Conservation (phyloP, 2,797 vertebrate species). For the Astyanax mexicanus region DNA sequence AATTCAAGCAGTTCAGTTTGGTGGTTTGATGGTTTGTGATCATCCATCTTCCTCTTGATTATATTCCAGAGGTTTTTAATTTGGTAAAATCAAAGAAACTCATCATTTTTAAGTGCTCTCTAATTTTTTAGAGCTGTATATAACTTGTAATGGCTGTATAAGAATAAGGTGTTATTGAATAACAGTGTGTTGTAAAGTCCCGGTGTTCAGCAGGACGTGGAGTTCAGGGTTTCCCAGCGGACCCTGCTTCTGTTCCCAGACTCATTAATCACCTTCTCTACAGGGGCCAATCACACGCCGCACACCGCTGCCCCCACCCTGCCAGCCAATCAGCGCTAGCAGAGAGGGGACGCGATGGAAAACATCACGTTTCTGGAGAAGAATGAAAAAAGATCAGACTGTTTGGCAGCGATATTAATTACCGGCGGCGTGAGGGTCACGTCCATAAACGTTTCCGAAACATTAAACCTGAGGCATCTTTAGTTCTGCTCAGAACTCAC, state of each 20-base stretch:
- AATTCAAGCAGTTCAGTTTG: too few relatives aligned
- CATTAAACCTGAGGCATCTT: slow-evolving; percentile 77
- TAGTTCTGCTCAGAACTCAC: slow-evolving; percentile 65
- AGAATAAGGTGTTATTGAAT: too few relatives aligned
- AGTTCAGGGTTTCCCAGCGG: slow-evolving; percentile 46
- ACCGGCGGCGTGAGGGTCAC: slow-evolving; percentile 60
- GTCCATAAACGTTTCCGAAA: slow-evolving; percentile 72
- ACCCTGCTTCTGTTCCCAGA: slow-evolving; percentile 63
- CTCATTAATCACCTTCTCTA: slow-evolving; percentile 69
- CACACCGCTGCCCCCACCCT: slow-evolving; percentile 45
- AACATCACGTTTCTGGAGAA: slow-evolving; percentile 30
- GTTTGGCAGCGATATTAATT: slow-evolving; percentile 65
- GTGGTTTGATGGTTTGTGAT: too few relatives aligned
- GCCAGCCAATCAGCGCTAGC: slow-evolving; percentile 32
- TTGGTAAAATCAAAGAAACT: too few relatives aligned
- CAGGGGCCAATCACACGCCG: slow-evolving; percentile 59
- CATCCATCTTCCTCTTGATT: too few relatives aligned
- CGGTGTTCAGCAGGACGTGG: slow-evolving; percentile 42
- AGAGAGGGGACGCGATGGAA: slow-evolving; percentile 13
- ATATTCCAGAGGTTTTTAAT: too few relatives aligned
- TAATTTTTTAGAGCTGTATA: too few relatives aligned
- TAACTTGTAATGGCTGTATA: too few relatives aligned
- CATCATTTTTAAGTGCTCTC: too few relatives aligned
- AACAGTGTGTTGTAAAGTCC: too few relatives aligned
- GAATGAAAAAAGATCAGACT: slow-evolving; percentile 43